Percentiles rank a stretch among this genome's conserved stretches.
These are phyloP conservation scores for Nycticorax nycticorax DNA, from an alignment of 2,113 vertebrate genomes.

Conservation along the genomic window DNA sequence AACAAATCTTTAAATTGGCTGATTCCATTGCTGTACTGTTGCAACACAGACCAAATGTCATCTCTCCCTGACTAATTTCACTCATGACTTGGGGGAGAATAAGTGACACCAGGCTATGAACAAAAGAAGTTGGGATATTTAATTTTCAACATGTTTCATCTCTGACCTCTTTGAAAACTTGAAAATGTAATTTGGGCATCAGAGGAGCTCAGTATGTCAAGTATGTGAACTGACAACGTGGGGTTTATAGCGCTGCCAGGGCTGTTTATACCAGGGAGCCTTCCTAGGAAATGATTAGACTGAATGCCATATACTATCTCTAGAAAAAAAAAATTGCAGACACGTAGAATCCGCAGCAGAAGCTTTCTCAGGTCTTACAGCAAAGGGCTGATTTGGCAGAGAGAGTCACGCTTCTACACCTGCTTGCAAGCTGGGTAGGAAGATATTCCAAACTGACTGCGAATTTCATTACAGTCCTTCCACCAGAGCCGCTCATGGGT, in stretches of 20 bases:
- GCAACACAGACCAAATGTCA: neutral
- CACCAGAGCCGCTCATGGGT: constrained; percentile 63
- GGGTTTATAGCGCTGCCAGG: neutral
- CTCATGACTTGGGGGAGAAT: neutral
- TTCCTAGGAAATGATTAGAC: neutral
- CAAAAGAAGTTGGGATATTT: neutral
- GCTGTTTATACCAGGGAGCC: neutral
- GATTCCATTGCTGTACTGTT: neutral
- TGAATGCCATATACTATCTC: neutral
- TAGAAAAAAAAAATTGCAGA: neutral
- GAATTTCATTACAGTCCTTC: constrained; percentile 57
- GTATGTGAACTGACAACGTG: neutral
- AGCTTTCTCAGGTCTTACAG: constrained; percentile 18
- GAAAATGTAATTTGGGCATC: constrained; percentile 4
- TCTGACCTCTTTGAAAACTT: constrained; percentile 11
- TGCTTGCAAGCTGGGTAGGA: constrained; percentile 39
- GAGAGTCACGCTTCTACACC: constrained; percentile 35
- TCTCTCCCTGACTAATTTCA: neutral
- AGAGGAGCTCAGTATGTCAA: neutral
- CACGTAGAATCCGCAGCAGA: neutral
- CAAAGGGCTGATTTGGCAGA: constrained; percentile 38
- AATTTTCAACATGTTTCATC: neutral
- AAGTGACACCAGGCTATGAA: neutral
- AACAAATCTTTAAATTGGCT: constrained; percentile 49
- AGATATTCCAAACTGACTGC: constrained; percentile 27